Percentiles rank a stretch among this genome's conserved stretches.
These are phyloP conservation scores for Epinotia bilunana DNA, from an alignment of 2,888 invertebrate genomes.

Conservation along the genomic window DNA sequence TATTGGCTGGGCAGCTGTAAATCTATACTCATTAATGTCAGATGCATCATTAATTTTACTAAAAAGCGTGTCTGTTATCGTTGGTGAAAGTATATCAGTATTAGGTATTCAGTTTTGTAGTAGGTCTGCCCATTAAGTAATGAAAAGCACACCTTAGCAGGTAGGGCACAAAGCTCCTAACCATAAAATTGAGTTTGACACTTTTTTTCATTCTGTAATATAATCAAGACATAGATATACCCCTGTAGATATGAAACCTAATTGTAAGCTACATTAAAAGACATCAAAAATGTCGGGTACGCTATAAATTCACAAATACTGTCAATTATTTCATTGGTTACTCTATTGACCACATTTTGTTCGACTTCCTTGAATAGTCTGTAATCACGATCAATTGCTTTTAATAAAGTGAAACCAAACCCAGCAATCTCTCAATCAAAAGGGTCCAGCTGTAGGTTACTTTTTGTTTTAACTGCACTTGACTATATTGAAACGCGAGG, in stretches of 20 bases:
- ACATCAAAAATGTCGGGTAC: neutral
- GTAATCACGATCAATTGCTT: constrained; percentile 73
- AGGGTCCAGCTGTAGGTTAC: constrained; percentile 53
- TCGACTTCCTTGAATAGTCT: constrained; percentile 54
- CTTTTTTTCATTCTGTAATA: neutral
- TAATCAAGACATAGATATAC: neutral
- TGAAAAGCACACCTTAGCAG: too few species aligned
- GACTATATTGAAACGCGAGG: constrained; percentile 51
- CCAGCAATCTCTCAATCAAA: constrained; percentile 66
- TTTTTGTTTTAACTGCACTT: constrained; percentile 57
- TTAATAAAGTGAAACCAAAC: constrained; percentile 64
- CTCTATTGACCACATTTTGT: constrained; percentile 10
- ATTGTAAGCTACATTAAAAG: neutral
- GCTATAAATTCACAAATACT: neutral
- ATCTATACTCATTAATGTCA: constrained; percentile 29
- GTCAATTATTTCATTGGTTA: constrained; percentile 18
- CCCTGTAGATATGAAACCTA: neutral
- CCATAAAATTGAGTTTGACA: neutral
- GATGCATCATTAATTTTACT: constrained; percentile 1
- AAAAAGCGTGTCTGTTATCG: neutral
- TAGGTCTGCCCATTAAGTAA: neutral
- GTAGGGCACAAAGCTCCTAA: too few species aligned
- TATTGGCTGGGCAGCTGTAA: constrained; percentile 46
- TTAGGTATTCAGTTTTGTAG: neutral
- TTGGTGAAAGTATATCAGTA: neutral